Percentiles rank a stretch among this genome's conserved stretches.
These are phyloP conservation scores for Heliornis fulica DNA, from an alignment of 2,113 vertebrate species.

Conservation along the genomic window DNA sequence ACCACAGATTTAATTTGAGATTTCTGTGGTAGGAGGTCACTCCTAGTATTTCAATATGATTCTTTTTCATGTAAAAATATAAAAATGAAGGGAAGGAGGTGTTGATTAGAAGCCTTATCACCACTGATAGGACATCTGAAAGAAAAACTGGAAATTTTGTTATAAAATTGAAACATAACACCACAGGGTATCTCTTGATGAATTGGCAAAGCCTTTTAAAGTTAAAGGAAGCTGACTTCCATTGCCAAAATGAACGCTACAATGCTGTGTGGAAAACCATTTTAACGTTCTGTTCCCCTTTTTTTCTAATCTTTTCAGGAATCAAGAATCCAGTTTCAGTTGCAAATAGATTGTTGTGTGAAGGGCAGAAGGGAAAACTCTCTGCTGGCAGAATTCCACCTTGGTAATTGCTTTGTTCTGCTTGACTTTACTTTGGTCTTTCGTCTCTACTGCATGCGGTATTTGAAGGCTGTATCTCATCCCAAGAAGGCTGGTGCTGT, in stretches of 20 bases:
- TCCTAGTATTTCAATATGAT: neutral
- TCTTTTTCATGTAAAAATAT: neutral
- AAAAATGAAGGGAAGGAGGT: accelerated
- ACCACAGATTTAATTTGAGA: neutral
- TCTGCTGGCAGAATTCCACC: slow-evolving; percentile 98
- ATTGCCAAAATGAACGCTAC: neutral
- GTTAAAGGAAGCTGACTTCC: neutral
- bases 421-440: slow-evolving; percentile 44
- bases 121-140: neutral
- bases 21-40: neutral
- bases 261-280: neutral
- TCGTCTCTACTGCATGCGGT: slow-evolving; percentile 41
- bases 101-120: neutral
- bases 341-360: slow-evolving; percentile 92
- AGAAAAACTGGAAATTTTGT: neutral
- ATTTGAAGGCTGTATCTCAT: slow-evolving; percentile 42
- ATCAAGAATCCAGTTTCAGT: slow-evolving; percentile 97
- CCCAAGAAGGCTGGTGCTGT: neutral
- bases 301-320: slow-evolving; percentile 77
- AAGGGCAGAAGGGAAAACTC: slow-evolving; percentile 98
- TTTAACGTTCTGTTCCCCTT: slow-evolving; percentile 41
- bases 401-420: slow-evolving; percentile 85
- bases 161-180: neutral
- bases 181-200: neutral
- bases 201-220: neutral